phyloP scores from a whole-genome alignment of 2,888 invertebrate species.

The Ferrisia virgata region DNA sequence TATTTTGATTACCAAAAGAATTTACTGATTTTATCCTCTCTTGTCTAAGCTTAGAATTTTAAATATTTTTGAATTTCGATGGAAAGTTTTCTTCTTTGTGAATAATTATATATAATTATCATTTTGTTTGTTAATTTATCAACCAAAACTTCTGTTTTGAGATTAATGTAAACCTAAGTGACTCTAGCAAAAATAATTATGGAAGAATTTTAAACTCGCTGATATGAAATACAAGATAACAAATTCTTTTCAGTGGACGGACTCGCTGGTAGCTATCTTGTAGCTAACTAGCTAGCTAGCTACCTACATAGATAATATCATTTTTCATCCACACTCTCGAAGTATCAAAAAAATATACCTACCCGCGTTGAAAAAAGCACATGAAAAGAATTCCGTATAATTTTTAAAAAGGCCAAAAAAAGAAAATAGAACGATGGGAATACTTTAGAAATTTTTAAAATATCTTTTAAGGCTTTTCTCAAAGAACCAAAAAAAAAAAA shows the following conservation, averaged over 20 bases:
- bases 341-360: neutral
- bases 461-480: neutral
- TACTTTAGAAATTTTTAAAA: neutral
- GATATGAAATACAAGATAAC: neutral
- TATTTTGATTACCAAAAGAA: too few species aligned
- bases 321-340: neutral
- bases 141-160: too few species aligned
- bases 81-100: too few species aligned
- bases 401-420: neutral
- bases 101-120: too few species aligned
- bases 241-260: neutral
- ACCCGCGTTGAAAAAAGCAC: neutral
- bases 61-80: too few species aligned
- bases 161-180: neutral
- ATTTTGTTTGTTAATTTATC: too few species aligned
- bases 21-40: too few species aligned
- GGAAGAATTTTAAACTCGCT: neutral
- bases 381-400: neutral
- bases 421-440: neutral
- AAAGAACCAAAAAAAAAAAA: too few species aligned
- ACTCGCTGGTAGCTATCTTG: too few species aligned
- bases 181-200: neutral
- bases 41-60: too few species aligned
- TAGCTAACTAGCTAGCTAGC: too few species aligned
- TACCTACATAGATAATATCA: neutral